These are phyloP conservation scores for Hyaena hyaena DNA, from an alignment of 2,113 vertebrate species.

Conservation along the genomic window DNA sequence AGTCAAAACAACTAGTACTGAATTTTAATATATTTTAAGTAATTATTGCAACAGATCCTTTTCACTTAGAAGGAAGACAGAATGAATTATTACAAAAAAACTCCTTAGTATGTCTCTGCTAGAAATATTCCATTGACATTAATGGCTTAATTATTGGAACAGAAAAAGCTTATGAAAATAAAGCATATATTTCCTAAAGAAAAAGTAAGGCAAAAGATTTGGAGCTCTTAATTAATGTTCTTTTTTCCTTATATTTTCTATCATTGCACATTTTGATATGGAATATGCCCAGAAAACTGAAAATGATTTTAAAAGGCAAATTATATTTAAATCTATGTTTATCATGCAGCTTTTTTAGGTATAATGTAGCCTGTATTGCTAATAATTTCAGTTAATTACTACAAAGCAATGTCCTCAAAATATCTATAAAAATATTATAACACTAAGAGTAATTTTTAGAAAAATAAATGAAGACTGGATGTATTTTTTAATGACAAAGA, in stretches of 20 bases:
- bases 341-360: slow-evolving; percentile 61
- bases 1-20: slow-evolving; percentile 76
- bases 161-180: slow-evolving; percentile 82
- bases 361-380: slow-evolving; percentile 53
- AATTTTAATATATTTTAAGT: slow-evolving; percentile 81
- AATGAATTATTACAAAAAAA: slow-evolving; percentile 80
- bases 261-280: slow-evolving; percentile 54
- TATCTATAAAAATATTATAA: slow-evolving; percentile 61
- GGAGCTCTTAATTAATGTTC: slow-evolving; percentile 59
- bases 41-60: slow-evolving; percentile 83
- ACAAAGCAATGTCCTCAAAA: slow-evolving; percentile 54
- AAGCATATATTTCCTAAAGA: slow-evolving; percentile 71
- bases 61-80: slow-evolving; percentile 83
- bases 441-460: slow-evolving; percentile 58
- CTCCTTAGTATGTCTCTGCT: slow-evolving; percentile 81
- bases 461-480: slow-evolving; percentile 70
- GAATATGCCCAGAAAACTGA: slow-evolving; percentile 75
- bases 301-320: slow-evolving; percentile 56
- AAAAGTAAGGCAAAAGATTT: slow-evolving; percentile 67
- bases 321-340: slow-evolving; percentile 61
- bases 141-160: slow-evolving; percentile 83
- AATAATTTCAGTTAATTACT: slow-evolving; percentile 72
- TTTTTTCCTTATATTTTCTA: slow-evolving; percentile 63
- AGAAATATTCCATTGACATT: slow-evolving; percentile 82
- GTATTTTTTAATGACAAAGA: slow-evolving; percentile 18